These are phyloP conservation scores for Bubo bubo DNA, from an alignment of 2,113 vertebrate genomes.

Conservation along the genomic window DNA sequence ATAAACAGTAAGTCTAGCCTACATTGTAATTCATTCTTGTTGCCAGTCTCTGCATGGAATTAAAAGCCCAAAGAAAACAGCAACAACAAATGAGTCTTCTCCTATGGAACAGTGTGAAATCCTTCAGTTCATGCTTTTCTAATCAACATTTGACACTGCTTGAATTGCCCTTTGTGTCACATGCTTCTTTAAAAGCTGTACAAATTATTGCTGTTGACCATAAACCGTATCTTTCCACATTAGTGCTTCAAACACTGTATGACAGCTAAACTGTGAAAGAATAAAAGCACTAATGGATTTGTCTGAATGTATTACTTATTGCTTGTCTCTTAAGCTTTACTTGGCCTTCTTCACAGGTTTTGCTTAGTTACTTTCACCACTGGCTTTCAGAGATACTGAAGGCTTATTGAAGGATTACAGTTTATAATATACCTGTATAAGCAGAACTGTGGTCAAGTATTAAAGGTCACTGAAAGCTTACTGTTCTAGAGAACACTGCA, in stretches of 20 bases:
- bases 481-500: not conserved
- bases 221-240: not conserved
- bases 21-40: not conserved
- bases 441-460: not conserved
- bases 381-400: not conserved
- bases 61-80: not conserved
- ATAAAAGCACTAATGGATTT: slow-evolving; percentile 57
- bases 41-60: not conserved
- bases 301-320: slow-evolving; percentile 42
- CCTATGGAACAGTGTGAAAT: not conserved
- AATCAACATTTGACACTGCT: not conserved
- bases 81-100: not conserved
- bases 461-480: slow-evolving; percentile 20
- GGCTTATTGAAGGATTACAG: not conserved
- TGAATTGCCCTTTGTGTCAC: not conserved
- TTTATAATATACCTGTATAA: not conserved
- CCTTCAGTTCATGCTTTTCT: not conserved
- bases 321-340: slow-evolving; percentile 7
- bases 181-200: not conserved
- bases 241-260: slow-evolving; percentile 8
- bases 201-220: slow-evolving; percentile 14
- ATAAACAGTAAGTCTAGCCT: not conserved
- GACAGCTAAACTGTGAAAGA: slow-evolving; percentile 28
- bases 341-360: not conserved
- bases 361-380: not conserved